phyloP scores from a whole-genome alignment of 1,140 invertebrate species.

The Lerema accius region DNA sequence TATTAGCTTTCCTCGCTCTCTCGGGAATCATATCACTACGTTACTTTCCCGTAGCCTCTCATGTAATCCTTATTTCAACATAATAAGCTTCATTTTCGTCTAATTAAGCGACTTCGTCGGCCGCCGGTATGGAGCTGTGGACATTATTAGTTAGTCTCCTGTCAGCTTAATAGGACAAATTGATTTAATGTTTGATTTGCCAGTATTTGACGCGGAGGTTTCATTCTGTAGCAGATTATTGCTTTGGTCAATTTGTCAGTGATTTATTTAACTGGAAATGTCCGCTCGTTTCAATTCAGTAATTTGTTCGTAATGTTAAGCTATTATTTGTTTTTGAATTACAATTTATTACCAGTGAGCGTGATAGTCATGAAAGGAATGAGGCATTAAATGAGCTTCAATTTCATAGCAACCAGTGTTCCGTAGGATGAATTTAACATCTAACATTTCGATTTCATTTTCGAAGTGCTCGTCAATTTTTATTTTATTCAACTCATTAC shows the following conservation, averaged over 20 bases:
- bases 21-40: background rate
- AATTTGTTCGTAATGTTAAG: background rate
- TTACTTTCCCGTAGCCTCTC: background rate
- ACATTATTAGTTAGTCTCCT: constrained; percentile 22
- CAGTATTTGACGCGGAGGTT: background rate
- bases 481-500: too few species aligned
- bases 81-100: background rate
- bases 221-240: constrained; percentile 2
- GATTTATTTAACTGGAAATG: background rate
- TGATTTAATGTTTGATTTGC: constrained; percentile 11
- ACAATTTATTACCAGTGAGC: too few species aligned
- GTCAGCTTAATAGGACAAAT: constrained; percentile 20
- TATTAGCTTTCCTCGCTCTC: constrained; percentile 45
- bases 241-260: background rate
- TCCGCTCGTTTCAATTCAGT: background rate
- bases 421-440: too few species aligned
- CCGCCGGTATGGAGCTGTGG: background rate
- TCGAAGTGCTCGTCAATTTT: too few species aligned
- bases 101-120: background rate
- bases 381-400: too few species aligned
- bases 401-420: too few species aligned
- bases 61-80: background rate
- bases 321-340: background rate
- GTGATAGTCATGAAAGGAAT: too few species aligned
- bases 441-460: too few species aligned